Conservation (phyloP, 1,140 invertebrate species). For the Octopus sinensis region DNA sequence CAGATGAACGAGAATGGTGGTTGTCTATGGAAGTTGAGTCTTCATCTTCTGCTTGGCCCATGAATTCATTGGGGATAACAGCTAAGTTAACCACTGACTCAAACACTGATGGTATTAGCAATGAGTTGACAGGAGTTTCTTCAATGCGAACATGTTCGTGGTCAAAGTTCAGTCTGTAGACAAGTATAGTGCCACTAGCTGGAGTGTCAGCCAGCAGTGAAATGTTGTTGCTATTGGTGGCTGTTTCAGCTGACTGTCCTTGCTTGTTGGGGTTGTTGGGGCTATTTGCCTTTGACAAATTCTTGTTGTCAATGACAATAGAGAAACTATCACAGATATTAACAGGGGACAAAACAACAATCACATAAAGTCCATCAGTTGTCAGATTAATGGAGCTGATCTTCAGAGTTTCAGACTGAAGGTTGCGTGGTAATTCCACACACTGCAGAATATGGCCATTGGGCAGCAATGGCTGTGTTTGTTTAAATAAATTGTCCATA, state of each 20-base stretch:
- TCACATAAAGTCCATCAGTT: slow-evolving; percentile 44
- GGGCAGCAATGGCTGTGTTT: slow-evolving; percentile 3
- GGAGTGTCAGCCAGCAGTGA: not conserved
- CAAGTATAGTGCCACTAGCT: slow-evolving; percentile 48
- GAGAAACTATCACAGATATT: slow-evolving; percentile 13
- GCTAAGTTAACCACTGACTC: slow-evolving; percentile 37
- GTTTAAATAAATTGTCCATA: slow-evolving; percentile 7
- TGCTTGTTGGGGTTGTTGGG: not conserved
- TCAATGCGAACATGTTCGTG: slow-evolving; percentile 44
- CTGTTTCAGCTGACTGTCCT: not conserved
- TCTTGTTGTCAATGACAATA: slow-evolving; percentile 2
- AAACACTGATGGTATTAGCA: not conserved
- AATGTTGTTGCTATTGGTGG: not conserved
- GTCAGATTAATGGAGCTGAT: slow-evolving; percentile 44
- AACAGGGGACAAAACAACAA: slow-evolving; percentile 43
- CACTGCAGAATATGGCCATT: slow-evolving; percentile 47
- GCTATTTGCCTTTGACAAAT: not conserved
- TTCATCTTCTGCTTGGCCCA: slow-evolving; percentile 42
- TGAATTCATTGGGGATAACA: slow-evolving; percentile 44
- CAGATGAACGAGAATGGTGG: slow-evolving; percentile 20
- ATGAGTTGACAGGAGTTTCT: slow-evolving; percentile 39
- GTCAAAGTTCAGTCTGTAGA: slow-evolving; percentile 50
- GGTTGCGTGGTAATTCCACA: slow-evolving; percentile 44
- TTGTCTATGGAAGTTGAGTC: slow-evolving; percentile 17
- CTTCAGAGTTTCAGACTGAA: slow-evolving; percentile 38